phyloP scores from a whole-genome alignment of 1,140 invertebrate genomes.

The Leptonema lineaticorne region DNA sequence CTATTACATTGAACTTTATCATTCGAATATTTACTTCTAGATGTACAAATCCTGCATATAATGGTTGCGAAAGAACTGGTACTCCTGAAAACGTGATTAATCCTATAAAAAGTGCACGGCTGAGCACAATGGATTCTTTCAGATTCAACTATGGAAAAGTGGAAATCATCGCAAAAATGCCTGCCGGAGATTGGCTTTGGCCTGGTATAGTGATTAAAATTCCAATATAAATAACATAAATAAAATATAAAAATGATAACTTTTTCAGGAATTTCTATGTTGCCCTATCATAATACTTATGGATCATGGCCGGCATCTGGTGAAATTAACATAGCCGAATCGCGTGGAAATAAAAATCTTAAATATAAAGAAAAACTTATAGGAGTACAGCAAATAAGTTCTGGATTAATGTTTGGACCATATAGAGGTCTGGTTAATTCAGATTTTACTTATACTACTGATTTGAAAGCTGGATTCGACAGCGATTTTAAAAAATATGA shows the following conservation, averaged over 20 bases:
- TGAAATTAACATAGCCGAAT: conserved; percentile 60
- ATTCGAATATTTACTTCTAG: conserved; percentile 44
- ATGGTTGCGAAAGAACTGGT: conserved; percentile 54
- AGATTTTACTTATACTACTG: conserved; percentile 53
- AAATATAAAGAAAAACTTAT: conserved; percentile 55
- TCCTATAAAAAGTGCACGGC: conserved; percentile 65
- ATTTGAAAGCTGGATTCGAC: conserved; percentile 52
- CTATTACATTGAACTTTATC: background rate
- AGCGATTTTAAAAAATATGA: conserved; percentile 55
- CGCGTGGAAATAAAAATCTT: conserved; percentile 60
- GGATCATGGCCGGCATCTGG: conserved; percentile 60
- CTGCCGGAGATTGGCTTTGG: conserved; percentile 73
- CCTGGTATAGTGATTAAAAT: conserved; percentile 56
- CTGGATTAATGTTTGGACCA: conserved; percentile 67
- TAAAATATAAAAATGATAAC: background rate
- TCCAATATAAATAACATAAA: background rate
- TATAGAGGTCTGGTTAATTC: conserved; percentile 53
- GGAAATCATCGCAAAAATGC: conserved; percentile 69
- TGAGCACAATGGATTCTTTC: conserved; percentile 64
- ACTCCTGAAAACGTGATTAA: conserved; percentile 55
- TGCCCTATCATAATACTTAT: conserved; percentile 60
- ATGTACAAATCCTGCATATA: conserved; percentile 60
- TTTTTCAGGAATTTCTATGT: conserved; percentile 59
- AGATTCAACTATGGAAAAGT: conserved; percentile 67
- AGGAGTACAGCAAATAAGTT: conserved; percentile 59